phyloP scores from a whole-genome alignment of 2,113 vertebrate genomes.

The Beaufortia kweichowensis region DNA sequence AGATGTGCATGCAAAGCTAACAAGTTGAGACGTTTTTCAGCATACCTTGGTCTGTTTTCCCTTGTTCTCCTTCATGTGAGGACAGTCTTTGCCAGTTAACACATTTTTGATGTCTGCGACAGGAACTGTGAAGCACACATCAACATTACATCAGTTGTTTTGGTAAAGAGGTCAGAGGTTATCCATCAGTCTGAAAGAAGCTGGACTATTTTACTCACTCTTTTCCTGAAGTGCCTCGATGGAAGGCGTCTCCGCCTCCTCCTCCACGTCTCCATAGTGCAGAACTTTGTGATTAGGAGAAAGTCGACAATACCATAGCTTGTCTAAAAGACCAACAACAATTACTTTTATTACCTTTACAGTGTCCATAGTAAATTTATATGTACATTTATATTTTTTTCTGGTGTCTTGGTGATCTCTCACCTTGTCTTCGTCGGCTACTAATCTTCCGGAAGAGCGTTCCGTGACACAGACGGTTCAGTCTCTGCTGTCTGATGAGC shows the following conservation, averaged over 20 bases:
- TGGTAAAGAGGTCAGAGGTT: not conserved
- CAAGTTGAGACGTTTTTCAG: not conserved
- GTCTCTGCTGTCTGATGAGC: constrained; percentile 90
- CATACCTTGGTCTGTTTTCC: constrained; percentile 94
- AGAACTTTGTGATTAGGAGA: constrained; percentile 97
- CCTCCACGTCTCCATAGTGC: constrained; percentile 91
- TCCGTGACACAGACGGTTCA: constrained; percentile 90
- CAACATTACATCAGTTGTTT: not conserved
- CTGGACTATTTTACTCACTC: constrained; percentile 73
- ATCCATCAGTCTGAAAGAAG: not conserved
- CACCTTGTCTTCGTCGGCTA: constrained; percentile 91
- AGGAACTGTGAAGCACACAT: constrained; percentile 76
- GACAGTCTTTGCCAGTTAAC: constrained; percentile 90
- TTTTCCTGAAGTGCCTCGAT: constrained; percentile 88
- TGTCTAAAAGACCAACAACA: constrained; percentile 76
- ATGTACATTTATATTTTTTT: no score
- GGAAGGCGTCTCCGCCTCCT: constrained; percentile 74
- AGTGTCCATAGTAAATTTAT: not conserved
- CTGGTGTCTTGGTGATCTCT: constrained; percentile 11
- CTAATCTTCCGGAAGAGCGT: constrained; percentile 95
- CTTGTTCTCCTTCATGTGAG: constrained; percentile 89
- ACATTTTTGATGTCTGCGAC: constrained; percentile 89
- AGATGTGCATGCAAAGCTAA: not conserved
- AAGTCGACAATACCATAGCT: constrained; percentile 95
- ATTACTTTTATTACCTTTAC: not conserved